Base-by-base conservation (phyloP, 2,113 vertebrate genomes). In the Tragelaphus scriptus region DNA sequence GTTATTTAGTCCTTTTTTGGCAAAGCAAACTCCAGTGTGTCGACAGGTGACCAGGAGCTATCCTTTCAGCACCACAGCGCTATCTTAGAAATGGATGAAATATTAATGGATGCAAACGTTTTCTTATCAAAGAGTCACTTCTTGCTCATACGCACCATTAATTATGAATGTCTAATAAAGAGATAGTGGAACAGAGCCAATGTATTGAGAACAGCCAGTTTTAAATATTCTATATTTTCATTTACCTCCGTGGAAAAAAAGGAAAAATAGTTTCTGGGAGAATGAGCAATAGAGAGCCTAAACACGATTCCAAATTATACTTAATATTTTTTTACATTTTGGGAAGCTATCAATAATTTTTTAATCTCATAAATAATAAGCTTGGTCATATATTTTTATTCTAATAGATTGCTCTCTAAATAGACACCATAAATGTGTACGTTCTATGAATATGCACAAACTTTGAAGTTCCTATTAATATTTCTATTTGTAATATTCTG, bases 1-100 rank as follows among this genome's bases (percentile, higher is more conserved):
- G 47, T 93, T 40, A 1, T 26, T 28, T 28, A 8, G 28, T 40
- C 7, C 6, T 32, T 80, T 23, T 81, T 86, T 68, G 1, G 59
- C 49, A 36, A 59, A 68, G 85, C 68, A 51, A 82, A 85, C 51
- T 82, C 77, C 9, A 63, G 36, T 44, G 4, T 15, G 55, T 36
- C 21, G 10, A 55, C 96, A 95, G 93, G 98, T 96, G 93, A 89
- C 86, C 6, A 1, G 98, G 98, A 98, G 97, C 98, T 98, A 47
- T 98, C 97, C 98, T 61, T 98, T 98, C 96, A 98, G 98, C 96
- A 98, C 98, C 95, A 95, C 12, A 0, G 7, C 17, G 51, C 3
- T 25, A 10, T n/a, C 77, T 53, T 16, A 68, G 32, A 77, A n/a
- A 92, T 6, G 30, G 36, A 90, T 19, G 58, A 23, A 65, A 75